Base-by-base conservation (phyloP, 2,888 invertebrate species). In the Pristionchus arcanus region DNA sequence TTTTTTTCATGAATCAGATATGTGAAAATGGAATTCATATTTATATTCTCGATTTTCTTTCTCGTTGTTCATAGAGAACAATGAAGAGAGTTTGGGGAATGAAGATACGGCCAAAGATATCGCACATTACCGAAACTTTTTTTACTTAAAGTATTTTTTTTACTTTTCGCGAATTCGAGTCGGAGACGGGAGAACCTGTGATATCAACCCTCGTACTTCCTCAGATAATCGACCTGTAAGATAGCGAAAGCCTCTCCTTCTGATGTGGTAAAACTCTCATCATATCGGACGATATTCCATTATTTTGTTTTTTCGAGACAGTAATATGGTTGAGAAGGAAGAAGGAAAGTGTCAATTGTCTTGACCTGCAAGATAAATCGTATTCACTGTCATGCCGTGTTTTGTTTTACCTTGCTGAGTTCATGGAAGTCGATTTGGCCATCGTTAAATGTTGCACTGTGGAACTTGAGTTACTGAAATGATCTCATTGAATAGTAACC, bases 251-350 rank as follows among this genome's bases (percentile, higher is more conserved):
- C 7, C 21, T 81, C 81, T 49, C 81, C 81, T 28, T 25, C 81
- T 2, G 81, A 81, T 0, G 42, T 13, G 5, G 81, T n/a, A 19
- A 3, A 28, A 42, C n/a, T 81, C 81, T 81, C 81, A 53, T 81
- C 81, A 16, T n/a, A 81, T 81, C 81, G 31, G 25, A 53, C 53
- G 49, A 81, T 53, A 53, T 16, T 53, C 81, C 81, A 81, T 53
- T 81, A n/a, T n/a, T n/a, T 25, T 2, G 81, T n/a, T 28, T 81
- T 81, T 28, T 81, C 81, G 28, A 81, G 81, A 53, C 81, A 81
- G 28, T 81, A 81, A 53, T 53, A 81, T 21, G 81, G 81, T 28
- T 81, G 81, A 28, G 49, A 49, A 0, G 49, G 81, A 81, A 81
- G 81, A 11, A 81, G 81, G 5, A 53, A 81, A 53, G 53, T 81